Evolutionary conservation across 2,113 vertebrate genomes (phyloP), one percentile per base, ranked within the genome.

Genomic region (Vulpes ferrilata): DNA sequence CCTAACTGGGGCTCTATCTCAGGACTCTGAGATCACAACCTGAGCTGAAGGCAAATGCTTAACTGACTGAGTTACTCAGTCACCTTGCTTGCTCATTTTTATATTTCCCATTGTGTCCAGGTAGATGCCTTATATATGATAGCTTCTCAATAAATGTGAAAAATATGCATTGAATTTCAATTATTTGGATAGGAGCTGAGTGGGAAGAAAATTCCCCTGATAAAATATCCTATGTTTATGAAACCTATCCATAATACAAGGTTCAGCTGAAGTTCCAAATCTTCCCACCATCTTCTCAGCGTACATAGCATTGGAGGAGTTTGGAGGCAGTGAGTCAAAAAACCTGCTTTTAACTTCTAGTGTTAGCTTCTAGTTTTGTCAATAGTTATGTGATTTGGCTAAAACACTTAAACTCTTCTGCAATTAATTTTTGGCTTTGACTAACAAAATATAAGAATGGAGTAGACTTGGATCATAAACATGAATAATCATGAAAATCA

Each of bases 401-500:
- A 86, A 76, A 60, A 5, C 17, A 87, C n/a, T 76, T 88, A 90
- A 87, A 82, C 27, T 59, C 81, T 25, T 82, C 81, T 95, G n/a
- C 12, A 78, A 16, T 93, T 88, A 35, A 87, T 67, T 93, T 84
- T 65, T 59, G 32, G n/a, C 20, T 93, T 90, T 81, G 74, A 89
- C 90, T 87, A 79, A 79, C 35, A 95, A 89, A 38, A 59, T 85
- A 3, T 25, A 65, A 59, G 51, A 62, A 43, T 93, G 27, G 12
- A 73, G 20, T 62, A 48, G 16, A 60, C 59, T 93, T 90, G n/a
- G 38, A 69, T 76, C 20, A 87, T 80, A 93, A 95, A 81, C 25
- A 81, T 67, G 43, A 84, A 5, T 69, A 89, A 79, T 62, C 30
- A 88, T 79, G 57, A 87, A 95, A 90, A 97, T 90, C 35, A 76